These are phyloP conservation scores for Mnemiopsis leidyi DNA, from an alignment of 37 sponge, comb jelly and placozoan species.

Conservation along the genomic window DNA sequence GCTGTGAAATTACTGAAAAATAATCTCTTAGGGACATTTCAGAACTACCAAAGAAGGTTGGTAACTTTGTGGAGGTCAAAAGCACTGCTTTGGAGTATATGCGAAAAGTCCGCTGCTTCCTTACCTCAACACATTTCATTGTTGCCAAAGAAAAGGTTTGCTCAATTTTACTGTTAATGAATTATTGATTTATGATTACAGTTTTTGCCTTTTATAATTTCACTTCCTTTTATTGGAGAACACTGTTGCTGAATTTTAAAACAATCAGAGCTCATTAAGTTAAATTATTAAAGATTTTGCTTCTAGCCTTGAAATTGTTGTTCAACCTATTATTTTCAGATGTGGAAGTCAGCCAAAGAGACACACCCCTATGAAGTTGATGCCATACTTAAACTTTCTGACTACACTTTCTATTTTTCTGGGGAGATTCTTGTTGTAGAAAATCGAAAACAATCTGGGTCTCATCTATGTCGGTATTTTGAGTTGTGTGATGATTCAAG, in stretches of 20 bases:
- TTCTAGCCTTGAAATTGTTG: too few relatives aligned
- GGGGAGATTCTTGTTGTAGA: constrained; percentile 45
- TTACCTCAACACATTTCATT: constrained; percentile 61
- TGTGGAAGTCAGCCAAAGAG: constrained; percentile 44
- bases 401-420: constrained; percentile 59
- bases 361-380: constrained; percentile 25
- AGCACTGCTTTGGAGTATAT: constrained; percentile 37
- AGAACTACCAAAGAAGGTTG: constrained; percentile 48
- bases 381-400: constrained; percentile 18
- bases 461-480: constrained; percentile 21
- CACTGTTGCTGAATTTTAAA: too few relatives aligned
- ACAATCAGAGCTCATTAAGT: too few relatives aligned
- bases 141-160: constrained; percentile 57
- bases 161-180: too few relatives aligned
- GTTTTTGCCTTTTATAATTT: too few relatives aligned
- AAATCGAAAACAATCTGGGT: background rate
- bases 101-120: constrained; percentile 36
- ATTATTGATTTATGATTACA: too few relatives aligned
- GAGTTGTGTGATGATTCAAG: constrained; percentile 63
- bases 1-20: too few relatives aligned
- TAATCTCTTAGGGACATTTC: constrained; percentile 43
- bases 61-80: constrained; percentile 39
- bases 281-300: too few relatives aligned
- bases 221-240: too few relatives aligned
- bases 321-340: too few relatives aligned